phyloP scores from a whole-genome alignment of 2,113 vertebrate species.

The Tachysurus fulvidraco region DNA sequence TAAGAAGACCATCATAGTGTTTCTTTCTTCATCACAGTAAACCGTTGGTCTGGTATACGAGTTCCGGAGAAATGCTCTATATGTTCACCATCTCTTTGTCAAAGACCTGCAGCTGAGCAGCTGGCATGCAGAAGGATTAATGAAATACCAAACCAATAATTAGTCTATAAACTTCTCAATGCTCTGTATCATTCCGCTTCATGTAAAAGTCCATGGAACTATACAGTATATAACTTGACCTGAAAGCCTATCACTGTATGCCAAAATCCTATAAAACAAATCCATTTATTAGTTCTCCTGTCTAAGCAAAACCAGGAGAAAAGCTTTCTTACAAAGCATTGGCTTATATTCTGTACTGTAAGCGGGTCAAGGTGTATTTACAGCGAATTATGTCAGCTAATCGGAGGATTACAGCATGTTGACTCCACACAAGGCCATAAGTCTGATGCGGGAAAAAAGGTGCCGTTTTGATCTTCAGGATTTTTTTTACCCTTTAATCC shows the following conservation, averaged over 20 bases:
- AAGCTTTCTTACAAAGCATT: neutral
- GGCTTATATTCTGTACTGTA: conserved; percentile 32
- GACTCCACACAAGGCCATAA: conserved; percentile 71
- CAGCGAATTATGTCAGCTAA: conserved; percentile 87
- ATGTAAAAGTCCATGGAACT: neutral
- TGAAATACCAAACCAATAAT: neutral
- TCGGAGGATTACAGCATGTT: conserved; percentile 80
- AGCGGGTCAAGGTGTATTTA: conserved; percentile 75
- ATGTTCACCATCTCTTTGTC: neutral
- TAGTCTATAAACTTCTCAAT: neutral
- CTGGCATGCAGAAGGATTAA: neutral
- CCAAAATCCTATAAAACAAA: neutral
- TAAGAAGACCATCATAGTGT: neutral
- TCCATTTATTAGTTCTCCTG: neutral
- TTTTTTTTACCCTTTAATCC: conserved; percentile 68
- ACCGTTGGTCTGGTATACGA: neutral
- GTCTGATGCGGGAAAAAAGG: conserved; percentile 56
- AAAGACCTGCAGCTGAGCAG: neutral
- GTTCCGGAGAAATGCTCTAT: neutral
- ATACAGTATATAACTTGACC: neutral
- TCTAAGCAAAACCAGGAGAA: neutral
- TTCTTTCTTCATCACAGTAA: neutral
- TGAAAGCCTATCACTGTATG: neutral
- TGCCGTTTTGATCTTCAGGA: conserved; percentile 60
- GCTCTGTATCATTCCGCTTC: neutral